Percentiles rank a stretch among this genome's conserved stretches.
These are phyloP conservation scores for Alces alces DNA, from an alignment of 2,113 vertebrate species.

Conservation along the genomic window DNA sequence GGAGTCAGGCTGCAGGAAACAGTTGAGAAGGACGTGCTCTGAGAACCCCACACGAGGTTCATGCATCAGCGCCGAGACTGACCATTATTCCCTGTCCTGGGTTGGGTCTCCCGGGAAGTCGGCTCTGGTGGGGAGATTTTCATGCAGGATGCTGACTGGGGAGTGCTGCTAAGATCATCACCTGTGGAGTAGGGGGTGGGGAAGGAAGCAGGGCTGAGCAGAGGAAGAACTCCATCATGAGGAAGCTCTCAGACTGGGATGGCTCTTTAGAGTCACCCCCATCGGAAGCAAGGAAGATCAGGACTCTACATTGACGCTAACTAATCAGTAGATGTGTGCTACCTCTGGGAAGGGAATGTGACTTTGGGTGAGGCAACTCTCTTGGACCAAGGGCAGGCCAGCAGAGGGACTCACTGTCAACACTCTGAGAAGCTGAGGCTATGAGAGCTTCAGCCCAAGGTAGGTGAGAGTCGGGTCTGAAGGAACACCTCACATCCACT, in stretches of 20 bases:
- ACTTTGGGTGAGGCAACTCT: neutral
- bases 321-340: rapidly evolving
- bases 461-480: neutral
- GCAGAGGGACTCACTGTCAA: neutral
- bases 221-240: neutral
- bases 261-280: neutral
- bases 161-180: neutral
- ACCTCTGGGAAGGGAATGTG: neutral
- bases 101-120: neutral
- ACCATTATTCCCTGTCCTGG: neutral
- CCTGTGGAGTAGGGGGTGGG: neutral
- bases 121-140: neutral
- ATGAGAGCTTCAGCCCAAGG: neutral
- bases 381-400: neutral
- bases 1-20: neutral
- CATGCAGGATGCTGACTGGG: too few species aligned
- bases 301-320: neutral
- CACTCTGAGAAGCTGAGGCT: neutral
- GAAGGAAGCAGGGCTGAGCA: neutral
- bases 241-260: neutral
- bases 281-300: neutral
- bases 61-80: neutral
- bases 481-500: neutral
- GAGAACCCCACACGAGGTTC: neutral
- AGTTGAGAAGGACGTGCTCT: rapidly evolving